A percentile compares a stretch with the other conserved stretches of the same genome.
Conservation (phyloP, 2,888 invertebrate genomes). For the Lepetodrilus schrolli region DNA sequence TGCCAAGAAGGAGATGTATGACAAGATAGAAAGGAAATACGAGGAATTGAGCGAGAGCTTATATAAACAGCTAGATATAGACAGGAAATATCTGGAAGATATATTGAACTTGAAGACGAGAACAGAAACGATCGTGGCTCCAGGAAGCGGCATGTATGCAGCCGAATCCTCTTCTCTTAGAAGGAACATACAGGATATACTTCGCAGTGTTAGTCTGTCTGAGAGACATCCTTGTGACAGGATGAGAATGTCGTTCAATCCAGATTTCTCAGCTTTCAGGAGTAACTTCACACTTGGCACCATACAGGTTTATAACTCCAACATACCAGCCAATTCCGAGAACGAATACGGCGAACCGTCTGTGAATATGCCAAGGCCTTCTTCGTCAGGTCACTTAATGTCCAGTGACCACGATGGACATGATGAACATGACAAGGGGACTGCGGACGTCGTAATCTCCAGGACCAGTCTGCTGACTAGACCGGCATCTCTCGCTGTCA, state of each 20-base stretch:
- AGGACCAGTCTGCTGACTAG: neutral
- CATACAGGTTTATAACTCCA: neutral
- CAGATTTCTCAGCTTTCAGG: neutral
- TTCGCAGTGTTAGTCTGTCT: neutral
- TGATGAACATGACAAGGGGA: too few species aligned
- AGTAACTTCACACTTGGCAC: neutral
- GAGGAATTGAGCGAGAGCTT: neutral
- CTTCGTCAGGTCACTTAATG: neutral
- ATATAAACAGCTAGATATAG: neutral
- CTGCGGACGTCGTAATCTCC: neutral
- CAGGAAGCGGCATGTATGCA: neutral
- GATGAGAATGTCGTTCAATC: constrained; percentile 3
- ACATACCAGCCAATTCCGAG: neutral
- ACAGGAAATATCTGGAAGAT: neutral
- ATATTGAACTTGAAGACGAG: neutral
- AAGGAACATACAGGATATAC: neutral
- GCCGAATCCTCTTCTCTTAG: neutral
- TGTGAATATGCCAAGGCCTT: neutral
- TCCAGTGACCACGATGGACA: neutral
- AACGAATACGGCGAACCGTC: too few species aligned
- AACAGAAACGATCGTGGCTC: neutral
- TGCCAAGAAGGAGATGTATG: neutral
- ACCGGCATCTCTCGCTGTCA: neutral
- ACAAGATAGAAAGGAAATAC: neutral
- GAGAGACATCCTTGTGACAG: neutral